Conservation (phyloP, 1,140 invertebrate species). For the Charaxes varanes region DNA sequence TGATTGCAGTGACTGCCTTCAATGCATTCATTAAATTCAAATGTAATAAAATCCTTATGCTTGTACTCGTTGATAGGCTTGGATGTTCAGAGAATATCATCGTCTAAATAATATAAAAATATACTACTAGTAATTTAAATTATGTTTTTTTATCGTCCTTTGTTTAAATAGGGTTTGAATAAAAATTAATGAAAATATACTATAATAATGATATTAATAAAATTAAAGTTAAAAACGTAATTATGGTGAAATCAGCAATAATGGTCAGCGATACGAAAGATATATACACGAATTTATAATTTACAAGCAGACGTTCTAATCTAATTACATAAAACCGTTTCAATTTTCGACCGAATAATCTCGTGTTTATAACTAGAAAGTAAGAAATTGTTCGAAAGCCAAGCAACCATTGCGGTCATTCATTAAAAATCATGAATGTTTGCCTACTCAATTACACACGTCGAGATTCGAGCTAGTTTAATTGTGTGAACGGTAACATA, state of each 20-base stretch:
- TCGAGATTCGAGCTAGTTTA: slow-evolving; percentile 29
- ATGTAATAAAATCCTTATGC: too few relatives aligned
- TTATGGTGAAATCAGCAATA: slow-evolving; percentile 12
- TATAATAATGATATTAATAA: too few relatives aligned
- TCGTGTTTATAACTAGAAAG: slow-evolving; percentile 60
- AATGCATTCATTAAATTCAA: too few relatives aligned
- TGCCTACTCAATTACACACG: slow-evolving; percentile 38
- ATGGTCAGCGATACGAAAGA: slow-evolving; percentile 9
- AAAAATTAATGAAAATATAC: too few relatives aligned
- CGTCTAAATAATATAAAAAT: too few relatives aligned
- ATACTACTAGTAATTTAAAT: too few relatives aligned
- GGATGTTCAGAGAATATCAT: too few relatives aligned
- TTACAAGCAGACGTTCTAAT: slow-evolving; percentile 20
- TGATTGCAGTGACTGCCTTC: too few relatives aligned
- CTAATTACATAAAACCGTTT: slow-evolving; percentile 33
- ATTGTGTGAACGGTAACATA: slow-evolving; percentile 48
- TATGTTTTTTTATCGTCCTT: too few relatives aligned
- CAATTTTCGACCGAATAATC: slow-evolving; percentile 39
- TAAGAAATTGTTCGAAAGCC: slow-evolving; percentile 31
- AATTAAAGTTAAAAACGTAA: neutral
- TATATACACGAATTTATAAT: slow-evolving; percentile 12
- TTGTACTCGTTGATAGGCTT: too few relatives aligned
- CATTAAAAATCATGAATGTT: slow-evolving; percentile 44
- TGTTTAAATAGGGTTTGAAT: too few relatives aligned
- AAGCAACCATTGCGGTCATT: slow-evolving; percentile 32